Evolutionary conservation across 2,888 invertebrate species (phyloP).

Genomic region (Panorpa germanica): DNA sequence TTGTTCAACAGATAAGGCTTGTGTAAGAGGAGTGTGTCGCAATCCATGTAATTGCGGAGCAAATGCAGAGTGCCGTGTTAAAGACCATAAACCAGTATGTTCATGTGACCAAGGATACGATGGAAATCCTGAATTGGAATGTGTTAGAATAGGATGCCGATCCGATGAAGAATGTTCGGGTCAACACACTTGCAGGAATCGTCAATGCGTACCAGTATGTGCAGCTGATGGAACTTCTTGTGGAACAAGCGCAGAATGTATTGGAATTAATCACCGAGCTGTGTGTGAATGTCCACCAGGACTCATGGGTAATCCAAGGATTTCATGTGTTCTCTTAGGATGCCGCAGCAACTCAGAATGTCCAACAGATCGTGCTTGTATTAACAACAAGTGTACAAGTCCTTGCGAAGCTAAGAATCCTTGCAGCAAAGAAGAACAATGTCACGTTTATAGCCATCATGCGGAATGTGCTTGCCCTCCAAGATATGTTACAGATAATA

Average conservation of each 20-base stretch:
- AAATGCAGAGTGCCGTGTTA: slow-evolving; percentile 67
- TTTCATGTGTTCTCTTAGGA: slow-evolving; percentile 60
- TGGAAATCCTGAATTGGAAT: slow-evolving; percentile 70
- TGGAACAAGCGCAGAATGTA: slow-evolving; percentile 60
- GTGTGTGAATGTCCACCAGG: slow-evolving; percentile 72
- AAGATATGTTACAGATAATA: slow-evolving; percentile 44
- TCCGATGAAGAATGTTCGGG: slow-evolving; percentile 60
- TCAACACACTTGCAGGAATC: slow-evolving; percentile 67
- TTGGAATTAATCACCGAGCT: slow-evolving; percentile 60
- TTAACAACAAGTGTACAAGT: slow-evolving; percentile 59
- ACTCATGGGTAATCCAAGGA: slow-evolving; percentile 60
- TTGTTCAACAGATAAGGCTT: slow-evolving; percentile 59
- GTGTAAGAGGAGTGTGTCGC: slow-evolving; percentile 59
- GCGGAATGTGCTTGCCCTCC: slow-evolving; percentile 68
- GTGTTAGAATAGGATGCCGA: slow-evolving; percentile 53
- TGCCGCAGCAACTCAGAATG: slow-evolving; percentile 68
- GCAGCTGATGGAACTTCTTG: slow-evolving; percentile 48
- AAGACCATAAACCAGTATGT: slow-evolving; percentile 73
- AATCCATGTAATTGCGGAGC: slow-evolving; percentile 75
- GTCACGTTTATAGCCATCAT: slow-evolving; percentile 55
- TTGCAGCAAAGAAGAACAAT: slow-evolving; percentile 55
- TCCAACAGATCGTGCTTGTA: slow-evolving; percentile 59
- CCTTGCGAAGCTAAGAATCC: slow-evolving; percentile 50
- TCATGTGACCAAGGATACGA: slow-evolving; percentile 67
- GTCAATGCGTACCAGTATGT: slow-evolving; percentile 67